Conservation (phyloP, 2,888 invertebrate genomes). For the Amphipoea lucens region DNA sequence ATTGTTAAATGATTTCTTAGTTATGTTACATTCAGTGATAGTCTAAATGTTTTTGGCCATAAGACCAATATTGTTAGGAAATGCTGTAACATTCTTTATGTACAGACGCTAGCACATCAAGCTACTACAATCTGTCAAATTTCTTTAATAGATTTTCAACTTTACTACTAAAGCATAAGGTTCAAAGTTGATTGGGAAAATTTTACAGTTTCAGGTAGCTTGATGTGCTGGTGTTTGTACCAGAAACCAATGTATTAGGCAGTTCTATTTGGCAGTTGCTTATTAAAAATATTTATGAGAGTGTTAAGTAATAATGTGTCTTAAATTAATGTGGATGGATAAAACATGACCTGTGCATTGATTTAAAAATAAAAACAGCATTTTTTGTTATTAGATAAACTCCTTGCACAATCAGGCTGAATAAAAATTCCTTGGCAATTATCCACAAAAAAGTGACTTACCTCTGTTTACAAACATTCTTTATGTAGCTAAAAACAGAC, state of each 20-base stretch:
- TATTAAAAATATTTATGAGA: slow-evolving; percentile 16
- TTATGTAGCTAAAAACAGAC: not conserved
- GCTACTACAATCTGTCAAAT: too few relatives aligned
- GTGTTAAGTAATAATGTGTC: not conserved
- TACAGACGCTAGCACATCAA: too few relatives aligned
- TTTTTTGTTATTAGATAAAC: slow-evolving; percentile 1
- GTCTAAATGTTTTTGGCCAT: not conserved
- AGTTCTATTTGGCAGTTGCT: not conserved
- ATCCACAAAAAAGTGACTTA: slow-evolving; percentile 19
- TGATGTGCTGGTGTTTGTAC: too few relatives aligned
- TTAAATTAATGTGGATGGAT: slow-evolving; percentile 11
- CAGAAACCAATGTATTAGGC: not conserved
- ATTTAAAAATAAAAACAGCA: slow-evolving; percentile 10
- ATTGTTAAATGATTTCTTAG: not conserved
- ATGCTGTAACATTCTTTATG: not conserved
- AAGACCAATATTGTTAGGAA: not conserved
- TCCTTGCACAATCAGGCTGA: slow-evolving; percentile 13
- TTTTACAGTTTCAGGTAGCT: too few relatives aligned
- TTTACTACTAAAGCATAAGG: too few relatives aligned
- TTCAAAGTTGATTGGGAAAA: too few relatives aligned
- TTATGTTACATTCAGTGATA: not conserved
- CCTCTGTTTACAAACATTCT: slow-evolving; percentile 58
- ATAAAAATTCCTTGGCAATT: slow-evolving; percentile 37
- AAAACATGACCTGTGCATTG: slow-evolving; percentile 32
- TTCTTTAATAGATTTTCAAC: too few relatives aligned